Percentiles rank a stretch among this genome's conserved stretches.
Conservation (phyloP, 2,113 vertebrate genomes). For the Carassius carassius region DNA sequence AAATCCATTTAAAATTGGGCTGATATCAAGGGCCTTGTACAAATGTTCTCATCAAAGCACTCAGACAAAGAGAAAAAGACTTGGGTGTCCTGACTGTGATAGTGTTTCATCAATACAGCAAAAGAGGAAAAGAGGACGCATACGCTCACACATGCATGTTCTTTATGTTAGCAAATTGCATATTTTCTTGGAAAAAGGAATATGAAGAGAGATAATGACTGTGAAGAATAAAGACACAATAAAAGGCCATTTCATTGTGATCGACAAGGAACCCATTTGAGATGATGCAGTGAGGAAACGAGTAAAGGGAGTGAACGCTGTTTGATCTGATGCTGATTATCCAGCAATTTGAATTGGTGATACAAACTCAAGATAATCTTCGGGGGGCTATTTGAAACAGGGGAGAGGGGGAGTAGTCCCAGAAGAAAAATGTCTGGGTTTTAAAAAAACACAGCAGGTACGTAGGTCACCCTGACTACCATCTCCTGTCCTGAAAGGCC, state of each 20-base stretch:
- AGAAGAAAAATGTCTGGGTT: conserved; percentile 35
- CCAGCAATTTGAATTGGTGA: conserved; percentile 72
- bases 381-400: conserved; percentile 38
- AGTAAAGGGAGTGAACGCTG: conserved; percentile 10
- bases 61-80: conserved; percentile 42
- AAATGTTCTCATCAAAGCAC: conserved; percentile 49
- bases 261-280: conserved; percentile 87
- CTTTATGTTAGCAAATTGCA: conserved; percentile 41
- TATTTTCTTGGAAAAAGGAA: conserved; percentile 37
- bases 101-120: conserved; percentile 48
- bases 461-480: conserved; percentile 72
- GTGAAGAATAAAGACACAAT: conserved; percentile 56
- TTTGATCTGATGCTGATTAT: conserved; percentile 91
- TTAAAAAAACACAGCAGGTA: conserved; percentile 71
- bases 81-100: conserved; percentile 26
- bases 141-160: conserved; percentile 21
- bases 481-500: conserved; percentile 66
- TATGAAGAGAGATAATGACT: conserved; percentile 46
- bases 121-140: not conserved
- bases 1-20: conserved; percentile 41
- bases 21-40: conserved; percentile 46
- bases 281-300: conserved; percentile 77
- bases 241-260: conserved; percentile 91
- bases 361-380: conserved; percentile 77
- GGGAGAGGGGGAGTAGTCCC: conserved; percentile 17